Percentiles rank a stretch among this genome's conserved stretches.
Evolutionary conservation across 1,140 invertebrate genomes (phyloP).

Genomic region (Trinorchestia longiramus): DNA sequence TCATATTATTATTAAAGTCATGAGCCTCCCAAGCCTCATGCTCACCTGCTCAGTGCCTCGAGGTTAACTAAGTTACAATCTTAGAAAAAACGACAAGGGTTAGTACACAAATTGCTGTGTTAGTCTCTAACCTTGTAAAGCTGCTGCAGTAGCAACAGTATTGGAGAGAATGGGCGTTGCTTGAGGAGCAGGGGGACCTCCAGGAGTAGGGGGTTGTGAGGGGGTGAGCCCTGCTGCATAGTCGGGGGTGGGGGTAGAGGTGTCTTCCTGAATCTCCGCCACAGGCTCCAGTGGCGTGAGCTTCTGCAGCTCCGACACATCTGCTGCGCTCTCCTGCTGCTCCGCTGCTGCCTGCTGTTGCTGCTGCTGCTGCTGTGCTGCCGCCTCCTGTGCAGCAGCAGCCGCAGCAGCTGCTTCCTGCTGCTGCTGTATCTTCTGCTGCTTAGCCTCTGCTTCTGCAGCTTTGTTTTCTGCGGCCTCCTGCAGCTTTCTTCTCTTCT

Average conservation of each 20-base stretch:
- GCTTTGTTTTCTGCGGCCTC: slow-evolving; percentile 70
- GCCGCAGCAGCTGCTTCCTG: slow-evolving; percentile 69
- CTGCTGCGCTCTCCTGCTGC: not conserved
- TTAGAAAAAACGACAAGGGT: not conserved
- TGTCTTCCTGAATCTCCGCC: not conserved
- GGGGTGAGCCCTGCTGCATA: slow-evolving; percentile 82
- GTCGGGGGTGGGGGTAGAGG: slow-evolving; percentile 76
- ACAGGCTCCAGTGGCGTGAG: slow-evolving; percentile 12
- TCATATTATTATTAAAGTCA: not conserved
- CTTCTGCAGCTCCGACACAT: slow-evolving; percentile 24
- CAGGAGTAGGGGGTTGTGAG: slow-evolving; percentile 70
- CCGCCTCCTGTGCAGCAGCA: slow-evolving; percentile 60
- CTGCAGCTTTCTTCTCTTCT: slow-evolving; percentile 74
- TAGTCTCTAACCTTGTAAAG: not conserved
- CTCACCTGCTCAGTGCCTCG: not conserved
- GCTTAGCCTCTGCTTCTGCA: slow-evolving; percentile 62
- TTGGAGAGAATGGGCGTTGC: slow-evolving; percentile 59
- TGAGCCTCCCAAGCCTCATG: too few species aligned
- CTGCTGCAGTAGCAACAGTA: slow-evolving; percentile 23
- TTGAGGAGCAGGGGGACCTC: slow-evolving; percentile 59
- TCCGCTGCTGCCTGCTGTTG: slow-evolving; percentile 47
- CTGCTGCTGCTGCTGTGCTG: slow-evolving; percentile 50
- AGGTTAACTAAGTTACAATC: not conserved
- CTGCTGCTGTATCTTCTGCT: slow-evolving; percentile 69
- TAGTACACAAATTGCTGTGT: not conserved